Evolutionary conservation across 2,113 vertebrate genomes (phyloP), one percentile per base, ranked within the genome.

Genomic region (Psammodynastes pulverulentus): DNA sequence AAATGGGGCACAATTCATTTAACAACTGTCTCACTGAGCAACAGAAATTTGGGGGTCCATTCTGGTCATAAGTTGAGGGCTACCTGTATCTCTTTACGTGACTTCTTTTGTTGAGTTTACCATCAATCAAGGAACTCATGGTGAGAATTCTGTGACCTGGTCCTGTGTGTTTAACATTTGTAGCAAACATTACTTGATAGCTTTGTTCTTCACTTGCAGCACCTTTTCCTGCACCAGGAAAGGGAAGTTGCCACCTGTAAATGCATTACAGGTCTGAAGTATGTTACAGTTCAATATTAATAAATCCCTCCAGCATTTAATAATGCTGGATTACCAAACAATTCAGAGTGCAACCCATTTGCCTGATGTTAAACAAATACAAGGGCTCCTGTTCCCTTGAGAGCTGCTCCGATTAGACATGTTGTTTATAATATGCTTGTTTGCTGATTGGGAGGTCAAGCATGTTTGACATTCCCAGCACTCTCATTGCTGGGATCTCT

Each of bases 381-480:
- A 91, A 94, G 93, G 89, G 79, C 90, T 95, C 87, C 92, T 94
- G 6, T 0, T 91, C 89, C 92, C 58, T 93, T 92, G 92, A 96
- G 94, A 96, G 94, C 91, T 90, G 56, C 89, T 93, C 92, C 21
- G 95, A 97, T 96, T 95, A 96, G 95, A 94, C 94, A 95, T 48
- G 0, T 91, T 96, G 96, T 97, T 97, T 97, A 97, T 96, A 95
- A 96, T 84, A 92, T 94, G 94, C 95, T 95, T 95, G 93, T 97
- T 97, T 96, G 96, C 95, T 96, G 96, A 96, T 97, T 94, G 94
- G 93, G 95, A 95, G 96, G 97, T 96, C 95, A 97, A 97, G 95
- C 95, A n/a, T 95, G 95, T 97, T 96, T 97, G 95, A 94, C 96
- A 95, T 97, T 97, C 96, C 95, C 91, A 92, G 86, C 90, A 91